Evolutionary conservation across 2,888 invertebrate genomes (phyloP).

Genomic region (Caenorhabditis virilis): DNA sequence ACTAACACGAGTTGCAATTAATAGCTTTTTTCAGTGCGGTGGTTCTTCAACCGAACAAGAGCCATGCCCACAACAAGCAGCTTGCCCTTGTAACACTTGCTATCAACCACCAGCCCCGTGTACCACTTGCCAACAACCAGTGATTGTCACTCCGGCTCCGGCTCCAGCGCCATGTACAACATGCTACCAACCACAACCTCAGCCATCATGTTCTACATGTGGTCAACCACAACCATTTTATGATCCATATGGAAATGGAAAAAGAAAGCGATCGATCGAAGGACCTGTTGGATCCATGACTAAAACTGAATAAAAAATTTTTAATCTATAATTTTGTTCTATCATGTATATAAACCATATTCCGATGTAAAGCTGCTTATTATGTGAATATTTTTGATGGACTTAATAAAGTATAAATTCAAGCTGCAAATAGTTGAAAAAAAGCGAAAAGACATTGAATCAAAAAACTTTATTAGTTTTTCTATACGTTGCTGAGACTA

Average conservation of each 20-base stretch:
- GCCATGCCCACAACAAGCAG: slow-evolving; percentile 41
- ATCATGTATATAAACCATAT: too few species aligned
- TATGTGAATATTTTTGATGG: too few species aligned
- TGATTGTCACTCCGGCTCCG: slow-evolving; percentile 14
- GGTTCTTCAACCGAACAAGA: slow-evolving; percentile 44
- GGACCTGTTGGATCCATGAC: too few species aligned
- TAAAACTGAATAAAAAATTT: too few species aligned
- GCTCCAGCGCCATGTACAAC: slow-evolving; percentile 42
- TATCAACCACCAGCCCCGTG: slow-evolving; percentile 33
- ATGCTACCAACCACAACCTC: slow-evolving; percentile 35
- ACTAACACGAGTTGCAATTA: too few species aligned
- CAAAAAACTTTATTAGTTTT: too few species aligned
- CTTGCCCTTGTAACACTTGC: slow-evolving; percentile 49
- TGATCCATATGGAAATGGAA: slow-evolving; percentile 47
- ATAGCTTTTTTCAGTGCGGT: slow-evolving; percentile 40
- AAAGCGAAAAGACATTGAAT: too few species aligned
- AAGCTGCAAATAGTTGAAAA: too few species aligned
- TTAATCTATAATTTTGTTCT: too few species aligned
- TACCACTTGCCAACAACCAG: slow-evolving; percentile 36
- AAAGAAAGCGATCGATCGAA: slow-evolving; percentile 15
- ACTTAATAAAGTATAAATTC: too few species aligned
- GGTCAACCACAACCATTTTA: slow-evolving; percentile 41
- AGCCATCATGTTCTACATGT: slow-evolving; percentile 42
- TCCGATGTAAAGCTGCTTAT: too few species aligned
- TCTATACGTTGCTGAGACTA: too few species aligned